Evolutionary conservation across 1,140 invertebrate genomes (phyloP), one percentile per base, ranked within the genome.

Genomic region (Zaprionus africanus): DNA sequence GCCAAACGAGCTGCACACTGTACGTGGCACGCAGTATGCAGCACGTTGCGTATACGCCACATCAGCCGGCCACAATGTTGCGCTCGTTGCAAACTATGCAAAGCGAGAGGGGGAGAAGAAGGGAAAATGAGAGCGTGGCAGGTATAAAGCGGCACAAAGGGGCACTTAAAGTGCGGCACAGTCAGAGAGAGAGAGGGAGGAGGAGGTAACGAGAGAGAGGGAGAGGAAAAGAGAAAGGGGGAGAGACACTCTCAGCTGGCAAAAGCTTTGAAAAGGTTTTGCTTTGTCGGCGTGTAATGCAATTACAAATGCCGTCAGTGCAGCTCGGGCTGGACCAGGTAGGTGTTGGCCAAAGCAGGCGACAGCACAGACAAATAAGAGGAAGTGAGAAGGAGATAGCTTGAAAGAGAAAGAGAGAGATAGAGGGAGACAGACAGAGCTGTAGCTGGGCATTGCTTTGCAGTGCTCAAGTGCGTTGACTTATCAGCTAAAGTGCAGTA

Each of bases 401-500:
- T 17, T 36, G 17, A 11, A 2, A 62, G 19, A 13, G 46, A 36
- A 34, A 24, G 17, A 46, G 67, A 54, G 54, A 36, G 31, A 64
- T 1, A 41, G 31, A 41, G 15, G 11, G 12, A 17, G 26, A 51
- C 15, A 43, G 17, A 7, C 1, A 56, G 28, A 11, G 56, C 36
- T 41, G 36, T 26, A 51, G 67, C 26, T 78, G 67, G 46, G 62
- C 41, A 58, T 74, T 70, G 76, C 53, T 72, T 36, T 63, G 24
- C 51, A 36, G 12, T 31, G 69, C 62, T 61, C 70, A 73, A 84
- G 79, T 76, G 71, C 62, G 75, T 84, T 84, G 84, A 88, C 84
- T 88, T 88, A 90, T 90, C 78, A 90, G 88, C 81, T 84, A 88
- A 88, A 90, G 84, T 90, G 81, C 81, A 88, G 84, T 78, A 84